These are phyloP conservation scores for Punctoribates punctum DNA, from an alignment of 2,888 invertebrate genomes.

Conservation along the genomic window DNA sequence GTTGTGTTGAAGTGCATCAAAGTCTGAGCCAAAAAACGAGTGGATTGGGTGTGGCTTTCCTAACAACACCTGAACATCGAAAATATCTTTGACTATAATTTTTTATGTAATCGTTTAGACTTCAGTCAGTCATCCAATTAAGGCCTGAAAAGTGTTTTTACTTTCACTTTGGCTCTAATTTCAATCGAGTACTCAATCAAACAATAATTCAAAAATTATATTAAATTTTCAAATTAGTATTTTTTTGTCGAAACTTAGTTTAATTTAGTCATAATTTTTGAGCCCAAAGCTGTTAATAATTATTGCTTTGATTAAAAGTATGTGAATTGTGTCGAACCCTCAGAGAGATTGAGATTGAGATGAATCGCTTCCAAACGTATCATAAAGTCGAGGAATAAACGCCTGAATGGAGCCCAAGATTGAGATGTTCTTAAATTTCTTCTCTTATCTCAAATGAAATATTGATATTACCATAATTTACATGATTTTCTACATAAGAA, in stretches of 20 bases:
- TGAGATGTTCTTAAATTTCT: background rate
- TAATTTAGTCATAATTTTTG: background rate
- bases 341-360: conserved; percentile 5
- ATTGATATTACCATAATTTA: conserved; percentile 17
- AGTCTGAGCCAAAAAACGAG: conserved; percentile 5
- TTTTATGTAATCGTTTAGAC: conserved; percentile 5
- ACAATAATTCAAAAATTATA: background rate
- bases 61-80: background rate
- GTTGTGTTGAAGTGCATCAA: background rate
- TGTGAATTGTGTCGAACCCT: background rate
- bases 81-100: conserved; percentile 5
- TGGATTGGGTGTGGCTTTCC: conserved; percentile 10
- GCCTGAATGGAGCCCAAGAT: background rate
- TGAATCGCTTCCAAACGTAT: background rate
- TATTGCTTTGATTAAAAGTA: background rate
- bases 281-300: background rate
- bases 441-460: background rate
- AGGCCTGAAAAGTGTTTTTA: conserved; percentile 18
- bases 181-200: conserved; percentile 21
- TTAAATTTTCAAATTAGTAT: background rate
- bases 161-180: conserved; percentile 6
- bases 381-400: background rate
- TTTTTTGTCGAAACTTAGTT: background rate
- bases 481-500: conserved; percentile 11
- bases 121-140: conserved; percentile 29